A percentile compares a stretch with the other conserved stretches of the same genome.
These are phyloP conservation scores for Semnornis frantzii DNA, from an alignment of 2,113 vertebrate species.

Conservation along the genomic window DNA sequence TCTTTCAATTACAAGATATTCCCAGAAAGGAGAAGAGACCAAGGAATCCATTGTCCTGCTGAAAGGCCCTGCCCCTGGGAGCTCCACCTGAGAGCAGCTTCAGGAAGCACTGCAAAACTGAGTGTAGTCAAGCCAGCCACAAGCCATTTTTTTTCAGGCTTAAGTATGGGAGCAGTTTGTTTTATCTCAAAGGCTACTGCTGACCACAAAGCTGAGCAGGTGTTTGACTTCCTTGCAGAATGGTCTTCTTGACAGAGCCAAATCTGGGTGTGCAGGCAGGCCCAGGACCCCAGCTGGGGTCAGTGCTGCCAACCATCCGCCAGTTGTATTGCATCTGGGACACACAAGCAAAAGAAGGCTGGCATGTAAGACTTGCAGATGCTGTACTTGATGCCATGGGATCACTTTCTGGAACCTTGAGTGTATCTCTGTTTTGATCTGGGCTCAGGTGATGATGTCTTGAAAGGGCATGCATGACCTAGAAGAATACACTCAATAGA, in stretches of 20 bases:
- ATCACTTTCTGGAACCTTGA: not conserved
- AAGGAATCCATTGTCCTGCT: not conserved
- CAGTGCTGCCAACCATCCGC: not conserved
- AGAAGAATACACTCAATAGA: not conserved
- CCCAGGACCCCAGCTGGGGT: not conserved
- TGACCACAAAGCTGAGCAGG: fast-evolving
- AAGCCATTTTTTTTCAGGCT: not conserved
- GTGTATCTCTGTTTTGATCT: not conserved
- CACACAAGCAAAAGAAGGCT: fast-evolving
- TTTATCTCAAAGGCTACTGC: not conserved
- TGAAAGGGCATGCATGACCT: not conserved
- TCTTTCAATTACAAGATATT: not conserved
- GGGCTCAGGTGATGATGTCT: not conserved
- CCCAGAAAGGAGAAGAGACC: not conserved
- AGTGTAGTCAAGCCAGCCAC: not conserved
- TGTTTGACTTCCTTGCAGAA: not conserved
- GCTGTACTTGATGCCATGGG: not conserved
- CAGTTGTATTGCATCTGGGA: fast-evolving
- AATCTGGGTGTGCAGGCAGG: not conserved
- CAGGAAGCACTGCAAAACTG: not conserved
- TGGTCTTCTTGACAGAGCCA: fast-evolving
- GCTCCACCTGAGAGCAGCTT: not conserved
- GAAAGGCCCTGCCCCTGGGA: not conserved
- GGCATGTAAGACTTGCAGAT: not conserved
- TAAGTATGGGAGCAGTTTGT: not conserved